Conservation (phyloP, 2,797 vertebrate genomes). For the Pangasius larnaudii region DNA sequence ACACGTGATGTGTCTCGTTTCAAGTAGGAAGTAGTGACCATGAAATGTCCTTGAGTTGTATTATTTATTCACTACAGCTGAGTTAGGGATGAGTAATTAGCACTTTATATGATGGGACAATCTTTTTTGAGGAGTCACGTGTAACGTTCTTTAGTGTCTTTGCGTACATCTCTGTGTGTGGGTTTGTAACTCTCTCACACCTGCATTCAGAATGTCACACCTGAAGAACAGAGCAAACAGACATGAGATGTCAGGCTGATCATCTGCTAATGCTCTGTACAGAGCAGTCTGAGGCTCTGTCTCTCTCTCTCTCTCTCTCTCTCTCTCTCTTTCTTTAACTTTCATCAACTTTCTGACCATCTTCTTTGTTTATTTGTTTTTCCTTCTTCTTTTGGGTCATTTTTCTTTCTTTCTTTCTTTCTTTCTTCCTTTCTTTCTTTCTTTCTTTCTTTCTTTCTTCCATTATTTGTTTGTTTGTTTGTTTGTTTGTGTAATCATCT, state of each 20-base stretch:
- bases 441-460: constrained; percentile 15
- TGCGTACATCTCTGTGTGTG: constrained; percentile 11
- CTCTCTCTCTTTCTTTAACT: background rate
- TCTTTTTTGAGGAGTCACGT: constrained; percentile 52
- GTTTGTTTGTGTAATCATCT: background rate
- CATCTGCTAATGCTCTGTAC: constrained; percentile 1
- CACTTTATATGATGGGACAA: constrained; percentile 68
- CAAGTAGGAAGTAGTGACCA: constrained; percentile 22
- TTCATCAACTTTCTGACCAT: too few species aligned
- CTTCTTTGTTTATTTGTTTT: background rate
- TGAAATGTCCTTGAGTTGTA: background rate
- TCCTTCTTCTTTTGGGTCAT: background rate
- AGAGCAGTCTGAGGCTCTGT: background rate
- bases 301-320: background rate
- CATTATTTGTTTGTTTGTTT: background rate
- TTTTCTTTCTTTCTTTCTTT: background rate
- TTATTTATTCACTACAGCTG: constrained; percentile 14
- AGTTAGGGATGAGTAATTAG: constrained; percentile 49
- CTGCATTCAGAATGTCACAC: background rate
- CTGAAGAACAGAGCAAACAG: constrained; percentile 1
- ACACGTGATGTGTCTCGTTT: constrained; percentile 21
- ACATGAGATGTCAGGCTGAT: background rate
- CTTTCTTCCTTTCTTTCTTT: background rate
- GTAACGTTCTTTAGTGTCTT: constrained; percentile 37
- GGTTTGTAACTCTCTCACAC: background rate